These are phyloP conservation scores for Conus betulinus DNA, from an alignment of 1,140 invertebrate species.

Conservation along the genomic window DNA sequence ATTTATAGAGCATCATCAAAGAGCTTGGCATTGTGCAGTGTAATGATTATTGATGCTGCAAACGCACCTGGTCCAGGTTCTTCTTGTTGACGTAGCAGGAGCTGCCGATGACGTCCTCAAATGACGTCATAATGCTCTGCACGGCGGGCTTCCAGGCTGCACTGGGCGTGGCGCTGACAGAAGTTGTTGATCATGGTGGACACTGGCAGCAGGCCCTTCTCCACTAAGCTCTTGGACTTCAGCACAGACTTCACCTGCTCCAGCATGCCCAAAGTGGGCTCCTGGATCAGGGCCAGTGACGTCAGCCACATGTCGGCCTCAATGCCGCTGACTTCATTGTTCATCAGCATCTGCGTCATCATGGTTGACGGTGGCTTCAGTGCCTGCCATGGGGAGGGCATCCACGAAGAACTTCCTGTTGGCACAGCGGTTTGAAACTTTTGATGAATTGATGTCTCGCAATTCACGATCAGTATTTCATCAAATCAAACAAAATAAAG, in stretches of 20 bases:
- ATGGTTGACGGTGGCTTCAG: conserved; percentile 85
- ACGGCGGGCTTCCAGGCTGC: conserved; percentile 50
- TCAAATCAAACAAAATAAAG: no score
- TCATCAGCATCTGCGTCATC: conserved; percentile 87
- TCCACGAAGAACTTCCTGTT: conserved; percentile 79
- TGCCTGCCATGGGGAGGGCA: conserved; percentile 88
- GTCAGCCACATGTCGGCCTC: conserved; percentile 86
- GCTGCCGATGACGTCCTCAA: conserved; percentile 75
- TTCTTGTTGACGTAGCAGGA: conserved; percentile 75
- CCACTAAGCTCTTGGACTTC: conserved; percentile 80
- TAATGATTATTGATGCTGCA: no score
- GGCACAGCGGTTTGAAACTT: no score
- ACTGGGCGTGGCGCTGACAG: conserved; percentile 72
- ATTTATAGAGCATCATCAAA: no score
- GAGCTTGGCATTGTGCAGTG: no score
- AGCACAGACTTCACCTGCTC: conserved; percentile 77
- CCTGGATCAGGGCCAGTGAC: conserved; percentile 85
- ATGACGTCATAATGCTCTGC: conserved; percentile 75
- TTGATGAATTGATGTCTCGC: no score
- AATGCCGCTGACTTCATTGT: conserved; percentile 81
- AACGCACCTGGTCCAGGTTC: conserved; percentile 8
- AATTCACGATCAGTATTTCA: no score
- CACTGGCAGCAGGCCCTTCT: conserved; percentile 76
- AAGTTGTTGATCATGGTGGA: conserved; percentile 77
- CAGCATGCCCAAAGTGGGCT: conserved; percentile 85